These are phyloP conservation scores for Notothenia rossii DNA, from an alignment of 2,113 vertebrate genomes.

Conservation along the genomic window DNA sequence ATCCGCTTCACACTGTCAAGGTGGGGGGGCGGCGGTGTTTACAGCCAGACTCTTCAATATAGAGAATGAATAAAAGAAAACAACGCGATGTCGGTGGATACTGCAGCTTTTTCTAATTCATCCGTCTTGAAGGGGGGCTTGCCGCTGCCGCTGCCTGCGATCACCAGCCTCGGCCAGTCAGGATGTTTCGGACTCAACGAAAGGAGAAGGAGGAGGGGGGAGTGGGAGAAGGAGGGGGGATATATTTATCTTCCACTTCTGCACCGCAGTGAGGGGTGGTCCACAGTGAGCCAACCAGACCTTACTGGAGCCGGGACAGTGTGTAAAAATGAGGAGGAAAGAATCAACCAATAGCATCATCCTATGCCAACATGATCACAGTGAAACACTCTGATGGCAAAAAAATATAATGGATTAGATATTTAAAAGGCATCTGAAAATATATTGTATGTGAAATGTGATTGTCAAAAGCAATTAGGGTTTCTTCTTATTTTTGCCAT, in stretches of 20 bases:
- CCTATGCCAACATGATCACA: not conserved
- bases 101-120: slow-evolving; percentile 75
- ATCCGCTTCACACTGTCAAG: slow-evolving; percentile 69
- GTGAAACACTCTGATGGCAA: not conserved
- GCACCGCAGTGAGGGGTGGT: slow-evolving; percentile 80
- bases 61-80: slow-evolving; percentile 41
- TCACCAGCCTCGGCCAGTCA: slow-evolving; percentile 75
- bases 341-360: not conserved
- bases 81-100: slow-evolving; percentile 34
- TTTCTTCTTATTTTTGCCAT: not conserved
- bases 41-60: slow-evolving; percentile 50
- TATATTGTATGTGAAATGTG: not conserved
- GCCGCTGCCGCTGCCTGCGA: slow-evolving; percentile 74
- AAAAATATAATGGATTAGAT: not conserved
- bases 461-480: not conserved
- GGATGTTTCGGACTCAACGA: slow-evolving; percentile 80
- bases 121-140: slow-evolving; percentile 78
- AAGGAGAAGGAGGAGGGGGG: slow-evolving; percentile 62
- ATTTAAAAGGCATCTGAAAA: not conserved
- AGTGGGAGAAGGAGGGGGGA: slow-evolving; percentile 46
- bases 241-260: slow-evolving; percentile 85
- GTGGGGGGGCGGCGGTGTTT: slow-evolving; percentile 44
- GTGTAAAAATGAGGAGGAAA: slow-evolving; percentile 1
- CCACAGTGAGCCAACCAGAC: slow-evolving; percentile 64
- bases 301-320: slow-evolving; percentile 33